Percentiles rank a stretch among this genome's conserved stretches.
Conservation (phyloP, 2,797 vertebrate genomes). For the Melanogrammus aeglefinus region DNA sequence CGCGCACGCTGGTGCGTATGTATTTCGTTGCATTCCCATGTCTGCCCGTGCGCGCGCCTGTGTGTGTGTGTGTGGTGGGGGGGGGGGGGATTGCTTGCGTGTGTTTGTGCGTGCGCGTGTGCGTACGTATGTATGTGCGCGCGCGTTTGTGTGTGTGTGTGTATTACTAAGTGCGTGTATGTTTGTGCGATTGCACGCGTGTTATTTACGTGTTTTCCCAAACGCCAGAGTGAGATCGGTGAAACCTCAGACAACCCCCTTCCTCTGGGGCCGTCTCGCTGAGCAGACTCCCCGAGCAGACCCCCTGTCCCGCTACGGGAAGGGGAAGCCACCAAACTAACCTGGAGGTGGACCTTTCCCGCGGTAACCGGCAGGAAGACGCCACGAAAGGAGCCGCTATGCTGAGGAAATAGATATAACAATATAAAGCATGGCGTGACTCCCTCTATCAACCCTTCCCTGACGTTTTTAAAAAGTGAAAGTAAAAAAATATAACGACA, state of each 20-base stretch:
- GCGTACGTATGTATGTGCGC: background rate
- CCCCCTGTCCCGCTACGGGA: background rate
- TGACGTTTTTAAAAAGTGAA: background rate
- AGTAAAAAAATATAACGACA: background rate
- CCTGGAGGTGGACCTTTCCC: background rate
- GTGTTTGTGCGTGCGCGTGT: background rate
- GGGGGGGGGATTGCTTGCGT: no score
- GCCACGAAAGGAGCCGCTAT: background rate
- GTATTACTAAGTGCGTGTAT: background rate
- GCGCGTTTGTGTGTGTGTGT: background rate
- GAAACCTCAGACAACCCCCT: background rate
- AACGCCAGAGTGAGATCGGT: background rate
- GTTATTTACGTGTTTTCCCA: background rate
- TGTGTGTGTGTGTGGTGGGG: background rate
- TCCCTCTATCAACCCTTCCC: background rate
- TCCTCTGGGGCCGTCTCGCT: background rate
- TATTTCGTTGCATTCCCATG: background rate
- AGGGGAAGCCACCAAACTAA: background rate
- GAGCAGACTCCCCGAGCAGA: background rate
- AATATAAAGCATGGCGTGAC: background rate
- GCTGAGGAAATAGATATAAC: background rate
- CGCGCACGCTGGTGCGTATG: no score
- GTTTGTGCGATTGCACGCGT: background rate
- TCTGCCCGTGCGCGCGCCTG: background rate
- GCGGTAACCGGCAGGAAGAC: background rate